Evolutionary conservation across 2,797 vertebrate genomes (phyloP).

Genomic region (Distichodus sexfasciatus): DNA sequence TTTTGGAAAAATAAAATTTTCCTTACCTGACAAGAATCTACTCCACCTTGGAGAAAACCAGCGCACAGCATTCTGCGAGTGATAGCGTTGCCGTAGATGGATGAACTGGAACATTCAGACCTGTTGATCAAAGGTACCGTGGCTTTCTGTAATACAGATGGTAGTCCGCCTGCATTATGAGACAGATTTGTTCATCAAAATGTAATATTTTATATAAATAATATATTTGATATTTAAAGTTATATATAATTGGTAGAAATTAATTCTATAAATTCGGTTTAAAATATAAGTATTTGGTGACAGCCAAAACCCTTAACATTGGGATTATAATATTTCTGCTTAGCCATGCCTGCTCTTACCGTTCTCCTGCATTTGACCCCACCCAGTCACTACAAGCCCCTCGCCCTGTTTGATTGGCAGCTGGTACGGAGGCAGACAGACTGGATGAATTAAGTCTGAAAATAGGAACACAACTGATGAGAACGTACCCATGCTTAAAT

Average conservation of each 20-base stretch:
- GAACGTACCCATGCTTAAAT: too few species aligned
- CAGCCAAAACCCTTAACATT: too few species aligned
- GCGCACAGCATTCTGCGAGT: conserved; percentile 76
- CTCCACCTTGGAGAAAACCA: conserved; percentile 60
- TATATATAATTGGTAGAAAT: too few species aligned
- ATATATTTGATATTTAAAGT: too few species aligned
- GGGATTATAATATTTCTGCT: too few species aligned
- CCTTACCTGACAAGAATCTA: conserved; percentile 81
- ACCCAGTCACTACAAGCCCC: conserved; percentile 71
- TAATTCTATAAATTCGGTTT: too few species aligned
- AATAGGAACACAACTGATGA: not conserved
- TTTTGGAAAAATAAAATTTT: too few species aligned
- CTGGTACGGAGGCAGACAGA: conserved; percentile 77
- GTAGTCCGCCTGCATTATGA: conserved; percentile 31
- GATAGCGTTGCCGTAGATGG: conserved; percentile 67
- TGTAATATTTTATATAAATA: too few species aligned
- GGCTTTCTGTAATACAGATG: conserved; percentile 67
- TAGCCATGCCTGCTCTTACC: conserved; percentile 38
- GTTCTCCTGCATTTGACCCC: conserved; percentile 68
- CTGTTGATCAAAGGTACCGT: conserved; percentile 61
- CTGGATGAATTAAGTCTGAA: conserved; percentile 65
- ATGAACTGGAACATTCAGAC: conserved; percentile 60
- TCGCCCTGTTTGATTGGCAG: conserved; percentile 58
- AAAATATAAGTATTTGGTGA: too few species aligned
- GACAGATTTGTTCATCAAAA: too few species aligned